Percentiles rank a stretch among this genome's conserved stretches.
These are phyloP conservation scores for Pedionomus torquatus DNA, from an alignment of 2,113 vertebrate species.

Conservation along the genomic window DNA sequence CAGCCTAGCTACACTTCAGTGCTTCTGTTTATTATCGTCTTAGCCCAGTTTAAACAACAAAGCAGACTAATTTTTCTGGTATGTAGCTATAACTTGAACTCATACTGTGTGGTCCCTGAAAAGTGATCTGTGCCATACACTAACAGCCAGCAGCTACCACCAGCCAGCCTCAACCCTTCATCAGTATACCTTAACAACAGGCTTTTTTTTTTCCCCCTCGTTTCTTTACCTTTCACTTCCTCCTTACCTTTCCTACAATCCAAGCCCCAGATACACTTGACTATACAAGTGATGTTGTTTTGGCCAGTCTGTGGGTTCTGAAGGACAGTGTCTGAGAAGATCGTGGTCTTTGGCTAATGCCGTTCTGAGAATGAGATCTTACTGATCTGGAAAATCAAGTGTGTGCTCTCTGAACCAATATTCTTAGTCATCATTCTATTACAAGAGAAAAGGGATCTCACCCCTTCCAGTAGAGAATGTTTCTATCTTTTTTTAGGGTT, in stretches of 20 bases:
- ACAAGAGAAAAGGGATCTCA: neutral
- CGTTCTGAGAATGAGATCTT: neutral
- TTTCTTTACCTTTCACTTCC: neutral
- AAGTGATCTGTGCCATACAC: neutral
- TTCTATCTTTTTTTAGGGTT: neutral
- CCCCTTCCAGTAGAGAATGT: neutral
- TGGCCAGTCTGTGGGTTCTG: neutral
- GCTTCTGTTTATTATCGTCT: neutral
- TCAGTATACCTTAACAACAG: neutral
- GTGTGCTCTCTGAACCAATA: rapidly evolving
- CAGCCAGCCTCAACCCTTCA: neutral
- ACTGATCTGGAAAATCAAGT: neutral
- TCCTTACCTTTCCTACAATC: neutral
- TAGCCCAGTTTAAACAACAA: neutral
- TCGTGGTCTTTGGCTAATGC: neutral
- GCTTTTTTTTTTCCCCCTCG: neutral
- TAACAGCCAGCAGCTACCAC: neutral
- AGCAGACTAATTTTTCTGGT: neutral
- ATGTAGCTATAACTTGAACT: neutral
- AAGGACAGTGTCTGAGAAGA: neutral
- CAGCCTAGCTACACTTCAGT: neutral
- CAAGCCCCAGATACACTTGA: neutral
- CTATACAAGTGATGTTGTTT: neutral
- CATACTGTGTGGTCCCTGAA: neutral
- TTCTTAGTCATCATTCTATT: neutral